phyloP scores from a whole-genome alignment of 2,797 vertebrate genomes.

The Argentina silus region DNA sequence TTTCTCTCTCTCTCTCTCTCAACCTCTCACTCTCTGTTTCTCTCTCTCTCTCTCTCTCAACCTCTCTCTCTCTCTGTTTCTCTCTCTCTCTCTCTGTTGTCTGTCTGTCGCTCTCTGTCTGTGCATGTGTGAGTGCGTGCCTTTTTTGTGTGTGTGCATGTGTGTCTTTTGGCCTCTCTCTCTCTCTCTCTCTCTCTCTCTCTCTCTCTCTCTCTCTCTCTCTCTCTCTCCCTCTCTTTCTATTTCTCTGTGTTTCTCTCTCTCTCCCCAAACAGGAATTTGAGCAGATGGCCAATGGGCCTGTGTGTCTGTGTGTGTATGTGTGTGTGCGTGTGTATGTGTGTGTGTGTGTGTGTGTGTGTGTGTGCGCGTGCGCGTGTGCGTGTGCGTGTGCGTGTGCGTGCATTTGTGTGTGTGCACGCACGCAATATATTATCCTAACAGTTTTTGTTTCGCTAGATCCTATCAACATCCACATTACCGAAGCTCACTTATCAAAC shows the following conservation, averaged over 20 bases:
- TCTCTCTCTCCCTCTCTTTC: background rate
- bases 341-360: too few species aligned
- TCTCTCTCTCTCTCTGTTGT: slow-evolving; percentile 23
- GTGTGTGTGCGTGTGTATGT: too few species aligned
- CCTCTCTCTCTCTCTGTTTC: slow-evolving; percentile 3
- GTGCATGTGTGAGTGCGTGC: background rate
- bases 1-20: background rate
- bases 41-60: background rate
- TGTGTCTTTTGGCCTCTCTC: background rate
- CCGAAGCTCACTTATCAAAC: background rate
- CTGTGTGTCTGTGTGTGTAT: background rate
- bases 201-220: background rate
- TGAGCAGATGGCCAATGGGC: slow-evolving; percentile 27
- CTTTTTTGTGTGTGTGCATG: too few species aligned
- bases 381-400: too few species aligned
- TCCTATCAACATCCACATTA: slow-evolving; percentile 21
- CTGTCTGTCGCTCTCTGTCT: background rate
- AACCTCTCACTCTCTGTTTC: background rate
- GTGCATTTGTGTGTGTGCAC: too few species aligned
- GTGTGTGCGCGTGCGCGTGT: too few species aligned
- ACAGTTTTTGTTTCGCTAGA: slow-evolving; percentile 32
- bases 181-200: background rate
- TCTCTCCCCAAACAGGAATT: slow-evolving; percentile 37
- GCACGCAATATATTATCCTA: slow-evolving; percentile 26
- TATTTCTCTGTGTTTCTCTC: slow-evolving; percentile 23